Conservation (phyloP, 2,113 vertebrate species). For the Chlorodrepanis virens region DNA sequence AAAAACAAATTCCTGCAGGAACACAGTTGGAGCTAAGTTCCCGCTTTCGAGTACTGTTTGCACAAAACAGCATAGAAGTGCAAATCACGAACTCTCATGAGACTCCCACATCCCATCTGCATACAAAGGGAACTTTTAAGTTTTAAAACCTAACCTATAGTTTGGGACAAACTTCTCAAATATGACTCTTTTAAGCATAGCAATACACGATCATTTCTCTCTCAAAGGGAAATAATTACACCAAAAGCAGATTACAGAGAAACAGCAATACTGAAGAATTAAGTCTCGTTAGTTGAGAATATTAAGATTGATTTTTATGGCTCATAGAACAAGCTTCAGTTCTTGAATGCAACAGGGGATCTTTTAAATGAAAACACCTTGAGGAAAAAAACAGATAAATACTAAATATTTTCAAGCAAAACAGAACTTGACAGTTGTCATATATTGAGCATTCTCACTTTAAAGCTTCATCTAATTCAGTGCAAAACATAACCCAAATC, state of each 20-base stretch:
- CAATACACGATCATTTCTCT: neutral
- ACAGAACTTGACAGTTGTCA: neutral
- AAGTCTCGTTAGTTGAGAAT: neutral
- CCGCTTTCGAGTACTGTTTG: neutral
- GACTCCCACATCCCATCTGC: neutral
- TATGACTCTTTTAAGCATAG: neutral
- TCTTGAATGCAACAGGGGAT: fast-evolving
- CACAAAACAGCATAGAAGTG: neutral
- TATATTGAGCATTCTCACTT: neutral
- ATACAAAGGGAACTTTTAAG: neutral
- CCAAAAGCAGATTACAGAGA: neutral
- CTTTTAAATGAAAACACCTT: neutral
- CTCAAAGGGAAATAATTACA: neutral
- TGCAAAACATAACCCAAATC: neutral
- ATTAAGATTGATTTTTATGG: neutral
- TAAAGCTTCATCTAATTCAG: neutral
- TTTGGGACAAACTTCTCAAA: neutral
- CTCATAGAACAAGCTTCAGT: neutral
- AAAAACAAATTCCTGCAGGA: neutral
- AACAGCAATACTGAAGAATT: neutral
- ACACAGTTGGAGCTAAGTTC: neutral
- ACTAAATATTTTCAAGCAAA: neutral
- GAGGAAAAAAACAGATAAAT: neutral
- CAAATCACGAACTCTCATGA: neutral
- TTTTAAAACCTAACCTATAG: neutral